Percentiles rank a stretch among this genome's conserved stretches.
Evolutionary conservation across 2,797 vertebrate species (phyloP).

Genomic region (Otus scops): DNA sequence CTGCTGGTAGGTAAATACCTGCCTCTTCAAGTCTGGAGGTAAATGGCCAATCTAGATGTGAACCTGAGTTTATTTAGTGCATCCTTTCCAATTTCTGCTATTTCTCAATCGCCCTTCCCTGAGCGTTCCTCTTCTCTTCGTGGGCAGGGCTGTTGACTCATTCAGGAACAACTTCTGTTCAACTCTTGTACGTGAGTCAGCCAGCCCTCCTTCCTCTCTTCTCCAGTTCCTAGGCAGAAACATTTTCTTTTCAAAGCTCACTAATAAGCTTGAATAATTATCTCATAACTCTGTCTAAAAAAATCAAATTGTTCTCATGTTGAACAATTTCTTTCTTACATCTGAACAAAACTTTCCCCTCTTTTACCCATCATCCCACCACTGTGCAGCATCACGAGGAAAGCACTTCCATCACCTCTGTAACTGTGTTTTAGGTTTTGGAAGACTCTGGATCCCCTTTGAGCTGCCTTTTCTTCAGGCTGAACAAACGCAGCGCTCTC

Average conservation of each 20-base stretch:
- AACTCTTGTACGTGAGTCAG: background rate
- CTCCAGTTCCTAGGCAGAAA: background rate
- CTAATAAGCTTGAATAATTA: background rate
- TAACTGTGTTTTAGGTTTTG: background rate
- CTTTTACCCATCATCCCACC: background rate
- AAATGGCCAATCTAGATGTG: background rate
- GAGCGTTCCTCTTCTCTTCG: background rate
- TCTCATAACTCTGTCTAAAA: background rate
- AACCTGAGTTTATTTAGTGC: background rate
- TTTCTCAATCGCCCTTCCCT: background rate
- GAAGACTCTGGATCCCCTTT: background rate
- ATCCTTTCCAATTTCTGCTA: background rate
- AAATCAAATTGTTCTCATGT: background rate
- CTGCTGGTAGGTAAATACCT: background rate
- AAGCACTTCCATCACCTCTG: background rate
- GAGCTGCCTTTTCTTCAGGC: background rate
- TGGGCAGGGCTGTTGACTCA: constrained; percentile 12
- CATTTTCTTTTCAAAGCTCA: background rate
- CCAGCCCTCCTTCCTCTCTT: background rate
- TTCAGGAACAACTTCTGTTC: background rate
- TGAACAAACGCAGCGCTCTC: background rate
- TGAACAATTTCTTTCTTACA: background rate
- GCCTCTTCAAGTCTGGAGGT: background rate
- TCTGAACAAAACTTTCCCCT: background rate
- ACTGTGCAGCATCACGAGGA: background rate